Conservation (phyloP, 2,113 vertebrate genomes). For the Onychostoma macrolepis region DNA sequence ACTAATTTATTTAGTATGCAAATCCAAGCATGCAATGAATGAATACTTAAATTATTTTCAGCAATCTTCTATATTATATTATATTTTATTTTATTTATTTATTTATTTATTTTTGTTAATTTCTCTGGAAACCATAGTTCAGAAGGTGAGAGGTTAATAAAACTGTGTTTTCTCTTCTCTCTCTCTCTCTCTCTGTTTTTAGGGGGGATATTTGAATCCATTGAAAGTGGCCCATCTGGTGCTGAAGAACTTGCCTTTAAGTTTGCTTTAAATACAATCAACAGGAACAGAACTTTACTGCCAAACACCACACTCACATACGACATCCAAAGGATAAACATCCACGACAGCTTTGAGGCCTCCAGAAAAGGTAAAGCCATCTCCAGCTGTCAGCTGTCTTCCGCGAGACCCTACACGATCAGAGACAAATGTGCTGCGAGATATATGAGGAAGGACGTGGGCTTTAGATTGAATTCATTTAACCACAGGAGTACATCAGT, state of each 20-base stretch:
- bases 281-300: slow-evolving; percentile 97
- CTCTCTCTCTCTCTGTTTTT: slow-evolving; percentile 45
- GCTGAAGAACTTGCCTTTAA: slow-evolving; percentile 98
- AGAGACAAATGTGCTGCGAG: not conserved
- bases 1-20: not conserved
- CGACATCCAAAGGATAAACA: slow-evolving; percentile 98
- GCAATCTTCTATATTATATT: not conserved
- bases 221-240: slow-evolving; percentile 94
- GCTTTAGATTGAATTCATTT: slow-evolving; percentile 64
- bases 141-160: not conserved
- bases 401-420: not conserved
- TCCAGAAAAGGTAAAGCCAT: slow-evolving; percentile 92
- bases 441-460: not conserved
- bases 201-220: slow-evolving; percentile 98
- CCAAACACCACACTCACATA: slow-evolving; percentile 98
- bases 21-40: not conserved
- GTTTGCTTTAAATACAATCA: slow-evolving; percentile 99
- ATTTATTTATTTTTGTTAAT: too few relatives aligned
- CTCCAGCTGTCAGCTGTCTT: not conserved
- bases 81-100: too few relatives aligned
- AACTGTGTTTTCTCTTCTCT: not conserved
- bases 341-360: slow-evolving; percentile 99
- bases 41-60: not conserved
- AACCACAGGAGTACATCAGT: slow-evolving; percentile 58
- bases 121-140: not conserved